Evolutionary conservation across 2,113 vertebrate species (phyloP).

Genomic region (Tenrec ecaudatus): DNA sequence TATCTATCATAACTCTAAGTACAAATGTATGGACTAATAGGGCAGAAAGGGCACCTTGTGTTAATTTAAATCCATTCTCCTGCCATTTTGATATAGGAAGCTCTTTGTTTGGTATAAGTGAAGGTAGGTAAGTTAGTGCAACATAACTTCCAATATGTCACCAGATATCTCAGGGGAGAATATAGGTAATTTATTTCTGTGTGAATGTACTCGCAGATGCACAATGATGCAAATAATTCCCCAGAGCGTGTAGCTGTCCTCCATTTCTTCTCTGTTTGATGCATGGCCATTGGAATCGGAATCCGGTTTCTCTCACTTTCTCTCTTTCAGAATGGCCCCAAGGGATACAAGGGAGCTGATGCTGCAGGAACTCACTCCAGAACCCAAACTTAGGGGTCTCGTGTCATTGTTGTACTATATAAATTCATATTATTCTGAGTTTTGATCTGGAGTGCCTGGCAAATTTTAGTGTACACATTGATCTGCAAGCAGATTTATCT

Average conservation of each 20-base stretch:
- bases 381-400: background rate
- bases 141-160: background rate
- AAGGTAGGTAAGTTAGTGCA: background rate
- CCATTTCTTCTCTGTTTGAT: background rate
- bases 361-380: background rate
- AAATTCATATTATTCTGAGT: constrained; percentile 28
- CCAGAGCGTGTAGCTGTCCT: background rate
- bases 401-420: background rate
- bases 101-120: background rate
- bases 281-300: background rate
- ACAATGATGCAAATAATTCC: constrained; percentile 12
- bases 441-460: constrained; percentile 32
- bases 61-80: background rate
- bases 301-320: background rate
- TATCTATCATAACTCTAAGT: background rate
- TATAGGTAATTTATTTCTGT: background rate
- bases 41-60: background rate
- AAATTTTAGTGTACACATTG: constrained; percentile 15
- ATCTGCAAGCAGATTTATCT: constrained; percentile 26
- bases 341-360: background rate
- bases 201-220: background rate
- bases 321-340: background rate
- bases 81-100: constrained; percentile 6
- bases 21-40: background rate
- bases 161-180: background rate